Base-by-base conservation (phyloP, 2,797 vertebrate species). In the Gymnoscopelus braueri region DNA sequence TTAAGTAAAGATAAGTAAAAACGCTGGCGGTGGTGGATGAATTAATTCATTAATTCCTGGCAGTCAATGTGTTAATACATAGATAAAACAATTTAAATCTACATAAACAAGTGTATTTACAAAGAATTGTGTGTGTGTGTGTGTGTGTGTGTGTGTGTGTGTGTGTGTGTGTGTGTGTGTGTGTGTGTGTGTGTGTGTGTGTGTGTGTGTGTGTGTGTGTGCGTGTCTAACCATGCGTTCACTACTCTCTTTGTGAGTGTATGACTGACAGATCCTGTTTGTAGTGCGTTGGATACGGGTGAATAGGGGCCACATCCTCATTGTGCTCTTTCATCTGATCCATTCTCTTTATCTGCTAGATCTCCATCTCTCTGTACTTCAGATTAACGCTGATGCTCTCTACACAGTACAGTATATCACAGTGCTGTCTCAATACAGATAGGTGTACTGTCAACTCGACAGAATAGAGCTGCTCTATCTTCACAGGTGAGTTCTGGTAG, bases 241-340 rank as follows among this genome's bases (percentile, higher is more conserved):
- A 24, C 60, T 32, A 24, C 60, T 32, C n/a, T n/a, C 65, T 71
- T 70, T 55, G 59, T 7, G 50, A 14, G 50, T 8, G 61, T 67
- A 65, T 79, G 84, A 87, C 60, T 61, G 84, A 80, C 76, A 71
- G 69, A 57, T 23, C 13, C 50, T 24, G 59, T 29, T 48, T 65
- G 47, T 63, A 29, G 69, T 64, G 78, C 11, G 68, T 64, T 62
- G 74, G 78, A 10, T 63, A 59, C 54, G 63, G 82, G 71, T 84
- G 87, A 89, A 87, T 72, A 72, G 78, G 83, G 71, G 15, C 63
- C 74, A 85, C 89, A 89, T 89, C 77, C 56, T 56, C 78, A 84
- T 81, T 67, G 35, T 14, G 56, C 56, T 74, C 63, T 86, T 77
- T 68, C 59, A 73, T 85, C 72, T 73, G 81, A 76, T 82, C 83